phyloP scores from a whole-genome alignment of 2,888 invertebrate species.

The Notocelia uddmanniana region DNA sequence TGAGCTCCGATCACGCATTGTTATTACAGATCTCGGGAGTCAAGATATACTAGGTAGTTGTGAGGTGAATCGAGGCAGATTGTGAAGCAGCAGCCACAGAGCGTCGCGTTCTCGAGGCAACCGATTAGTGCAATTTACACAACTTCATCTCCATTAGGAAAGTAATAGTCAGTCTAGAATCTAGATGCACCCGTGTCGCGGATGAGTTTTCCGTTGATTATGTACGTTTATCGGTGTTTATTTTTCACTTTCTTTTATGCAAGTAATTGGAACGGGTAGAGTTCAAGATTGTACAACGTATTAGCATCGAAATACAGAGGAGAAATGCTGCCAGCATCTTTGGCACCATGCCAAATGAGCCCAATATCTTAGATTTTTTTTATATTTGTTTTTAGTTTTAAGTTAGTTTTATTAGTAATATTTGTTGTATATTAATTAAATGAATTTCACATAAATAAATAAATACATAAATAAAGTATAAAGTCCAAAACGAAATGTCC shows the following conservation, averaged over 20 bases:
- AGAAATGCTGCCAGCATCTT: too few relatives aligned
- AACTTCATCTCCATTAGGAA: conserved; percentile 18
- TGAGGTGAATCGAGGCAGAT: not conserved
- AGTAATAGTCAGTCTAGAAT: conserved; percentile 14
- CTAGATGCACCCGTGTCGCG: conserved; percentile 6
- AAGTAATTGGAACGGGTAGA: not conserved
- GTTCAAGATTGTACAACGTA: too few relatives aligned
- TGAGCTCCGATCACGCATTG: not conserved
- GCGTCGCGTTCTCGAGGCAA: conserved; percentile 6
- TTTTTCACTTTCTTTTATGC: too few relatives aligned
- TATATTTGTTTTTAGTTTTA: too few relatives aligned
- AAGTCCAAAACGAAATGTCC: too few relatives aligned
- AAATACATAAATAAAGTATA: too few relatives aligned
- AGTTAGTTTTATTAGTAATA: too few relatives aligned
- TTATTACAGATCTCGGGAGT: not conserved
- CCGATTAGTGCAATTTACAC: conserved; percentile 23
- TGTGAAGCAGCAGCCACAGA: conserved; percentile 8
- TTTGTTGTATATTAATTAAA: too few relatives aligned
- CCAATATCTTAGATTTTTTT: too few relatives aligned
- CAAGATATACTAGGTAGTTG: not conserved
- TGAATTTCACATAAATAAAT: too few relatives aligned
- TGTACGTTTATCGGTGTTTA: not conserved
- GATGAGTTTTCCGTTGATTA: not conserved
- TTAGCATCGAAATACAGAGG: too few relatives aligned
- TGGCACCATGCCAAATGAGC: too few relatives aligned